phyloP scores from a whole-genome alignment of 2,888 invertebrate species.

The Monopis laevigella region DNA sequence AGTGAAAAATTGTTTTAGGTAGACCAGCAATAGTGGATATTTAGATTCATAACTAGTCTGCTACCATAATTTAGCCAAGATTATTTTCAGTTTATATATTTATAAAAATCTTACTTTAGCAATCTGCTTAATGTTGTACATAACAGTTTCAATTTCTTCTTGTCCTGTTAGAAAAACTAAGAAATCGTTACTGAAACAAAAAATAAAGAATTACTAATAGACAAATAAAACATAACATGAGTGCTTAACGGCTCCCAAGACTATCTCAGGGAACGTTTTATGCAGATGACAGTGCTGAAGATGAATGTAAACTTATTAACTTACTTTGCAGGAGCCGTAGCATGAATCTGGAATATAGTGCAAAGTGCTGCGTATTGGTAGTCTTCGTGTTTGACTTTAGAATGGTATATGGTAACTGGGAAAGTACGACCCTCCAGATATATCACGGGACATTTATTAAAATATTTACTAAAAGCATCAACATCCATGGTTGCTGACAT shows the following conservation, averaged over 20 bases:
- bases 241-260: too few species aligned
- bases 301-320: slow-evolving; percentile 27
- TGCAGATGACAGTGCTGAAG: too few species aligned
- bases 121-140: slow-evolving; percentile 76
- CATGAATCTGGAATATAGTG: slow-evolving; percentile 90
- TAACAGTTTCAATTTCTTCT: slow-evolving; percentile 94
- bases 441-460: slow-evolving; percentile 84
- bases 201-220: slow-evolving; percentile 2
- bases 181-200: slow-evolving; percentile 81
- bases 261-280: too few species aligned
- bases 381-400: slow-evolving; percentile 79
- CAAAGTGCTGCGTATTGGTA: slow-evolving; percentile 85
- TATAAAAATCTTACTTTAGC: slow-evolving; percentile 63
- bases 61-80: too few species aligned
- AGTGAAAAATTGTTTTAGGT: too few species aligned
- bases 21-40: too few species aligned
- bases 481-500: slow-evolving; percentile 99
- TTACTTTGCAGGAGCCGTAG: slow-evolving; percentile 81
- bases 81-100: too few species aligned
- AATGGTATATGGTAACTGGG: slow-evolving; percentile 80
- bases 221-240: too few species aligned
- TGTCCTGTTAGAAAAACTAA: slow-evolving; percentile 95
- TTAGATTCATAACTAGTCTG: too few species aligned
- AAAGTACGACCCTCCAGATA: slow-evolving; percentile 91
- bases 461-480: slow-evolving; percentile 90